Evolutionary conservation across 2,797 vertebrate species (phyloP).

Genomic region (Alosa sapidissima): DNA sequence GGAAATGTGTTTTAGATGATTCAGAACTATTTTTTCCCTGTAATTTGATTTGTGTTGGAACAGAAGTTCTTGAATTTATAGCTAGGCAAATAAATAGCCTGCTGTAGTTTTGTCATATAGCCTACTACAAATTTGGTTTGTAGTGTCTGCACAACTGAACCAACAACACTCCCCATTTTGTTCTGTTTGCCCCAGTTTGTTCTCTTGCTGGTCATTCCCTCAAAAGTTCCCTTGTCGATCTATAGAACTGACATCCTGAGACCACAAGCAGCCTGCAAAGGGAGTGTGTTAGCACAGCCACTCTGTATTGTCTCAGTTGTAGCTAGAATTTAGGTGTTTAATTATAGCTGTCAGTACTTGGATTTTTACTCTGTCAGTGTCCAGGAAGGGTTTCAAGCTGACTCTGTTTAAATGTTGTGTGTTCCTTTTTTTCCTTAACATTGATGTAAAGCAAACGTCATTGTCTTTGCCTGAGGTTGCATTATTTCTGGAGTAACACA

Average conservation of each 20-base stretch:
- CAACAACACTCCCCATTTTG: background rate
- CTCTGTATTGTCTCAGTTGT: conserved; percentile 33
- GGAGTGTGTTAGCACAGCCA: background rate
- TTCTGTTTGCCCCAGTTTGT: conserved; percentile 7
- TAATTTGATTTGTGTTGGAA: no score
- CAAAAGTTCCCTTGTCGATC: background rate
- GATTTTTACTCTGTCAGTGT: background rate
- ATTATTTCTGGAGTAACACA: background rate
- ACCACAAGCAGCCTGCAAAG: background rate
- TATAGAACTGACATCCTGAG: background rate
- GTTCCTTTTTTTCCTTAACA: background rate
- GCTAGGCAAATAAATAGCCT: background rate
- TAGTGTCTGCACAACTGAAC: background rate
- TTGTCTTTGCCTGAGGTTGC: background rate
- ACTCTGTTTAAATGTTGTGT: background rate
- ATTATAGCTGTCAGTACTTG: conserved; percentile 27
- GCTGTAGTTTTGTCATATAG: background rate
- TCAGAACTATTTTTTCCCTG: no score
- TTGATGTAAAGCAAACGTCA: background rate
- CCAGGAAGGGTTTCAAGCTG: background rate
- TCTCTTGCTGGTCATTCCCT: background rate
- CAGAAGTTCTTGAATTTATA: no score
- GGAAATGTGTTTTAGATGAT: no score
- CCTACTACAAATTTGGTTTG: background rate
- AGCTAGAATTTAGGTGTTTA: conserved; percentile 25